Base-by-base conservation (phyloP, 2,797 vertebrate species). In the Sternarchorhynchus goeldii region DNA sequence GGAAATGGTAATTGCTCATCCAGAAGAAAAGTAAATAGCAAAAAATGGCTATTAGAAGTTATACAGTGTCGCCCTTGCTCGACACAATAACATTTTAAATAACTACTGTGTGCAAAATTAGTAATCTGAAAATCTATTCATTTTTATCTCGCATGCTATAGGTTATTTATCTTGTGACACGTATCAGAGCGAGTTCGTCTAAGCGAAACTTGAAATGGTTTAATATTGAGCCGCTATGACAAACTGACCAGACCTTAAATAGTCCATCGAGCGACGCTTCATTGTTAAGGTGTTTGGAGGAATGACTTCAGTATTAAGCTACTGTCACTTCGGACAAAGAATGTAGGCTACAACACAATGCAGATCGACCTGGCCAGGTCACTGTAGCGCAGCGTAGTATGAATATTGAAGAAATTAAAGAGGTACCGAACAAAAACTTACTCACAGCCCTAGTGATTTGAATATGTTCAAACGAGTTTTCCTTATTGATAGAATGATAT, bases 311-410 rank as follows among this genome's bases (percentile, higher is more conserved):
- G 60, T 17, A 17, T 64, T 36, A 36, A 8, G 5, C 20, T 31
- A 53, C 60, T 56, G 60, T 56, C n/a, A 63, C 17, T 34, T 50
- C 73, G 58, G 63, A 50, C 73, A 65, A 65, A 65, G 63, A 20
- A 7, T 21, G 18, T 50, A 12, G 1, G 10, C 10, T 14, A 34
- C 32, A 34, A 41, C 16, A 17, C 32, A 8, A n/a, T 2, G 10
- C 63, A 39, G 32, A 65, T 36, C 34, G 63, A 6, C 34, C 7
- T 7, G 18, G 14, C 8, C 31, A 39, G 34, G 29, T 34, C 62
- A 17, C 62, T 18, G 18, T 5, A 64, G 18, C 6, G 3, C 62
- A 36, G 18, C 36, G 16, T 1, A n/a, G 32, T 36, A 10, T 65
- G 17, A 39, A 39, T 41, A 20, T 17, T 18, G 32, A 6, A 8